Evolutionary conservation across 2,113 vertebrate genomes (phyloP), one percentile per base, ranked within the genome.

Genomic region (Percina caprodes): DNA sequence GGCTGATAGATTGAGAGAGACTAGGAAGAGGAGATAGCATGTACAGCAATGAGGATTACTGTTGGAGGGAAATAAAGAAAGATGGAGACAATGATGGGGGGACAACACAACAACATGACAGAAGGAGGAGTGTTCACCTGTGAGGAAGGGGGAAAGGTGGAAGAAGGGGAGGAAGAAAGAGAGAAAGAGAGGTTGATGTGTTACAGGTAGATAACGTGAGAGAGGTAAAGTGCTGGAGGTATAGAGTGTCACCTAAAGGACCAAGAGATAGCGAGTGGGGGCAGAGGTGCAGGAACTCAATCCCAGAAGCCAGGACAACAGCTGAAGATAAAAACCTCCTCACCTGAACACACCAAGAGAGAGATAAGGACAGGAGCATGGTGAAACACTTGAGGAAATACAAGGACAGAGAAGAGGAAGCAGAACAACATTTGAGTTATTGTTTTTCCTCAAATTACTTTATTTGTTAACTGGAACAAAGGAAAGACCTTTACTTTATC

Each of bases 181-280:
- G 78, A 83, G 79, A 63, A 78, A 69, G 74, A 81, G 49, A 84
- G 77, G 84, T 92, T 8, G 71, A 65, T 3, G 56, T 61, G 35
- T 86, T 69, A 88, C 77, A 89, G 83, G 89, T 87, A 86, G 91
- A 91, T 90, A 92, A 86, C 33, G 21, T 23, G 35, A 79, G 81
- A 14, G 86, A 87, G 85, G 82, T 89, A 77, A 90, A 86, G 86
- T 79, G 74, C 68, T 63, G 86, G 83, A 79, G 87, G 93, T 92
- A 84, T 94, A 91, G 84, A 65, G 85, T 94, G 87, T 92, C 93
- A 85, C 80, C 72, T 83, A 71, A 92, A 91, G 74, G 73, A 82
- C 63, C 24, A 23, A 24, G 85, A 84, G 88, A 77, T 73, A 86
- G 65, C 24, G 16, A 82, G 74, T 0, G 42, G 66, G 87, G 90